Evolutionary conservation across 2,888 invertebrate genomes (phyloP).

Genomic region (Perdita meconis): DNA sequence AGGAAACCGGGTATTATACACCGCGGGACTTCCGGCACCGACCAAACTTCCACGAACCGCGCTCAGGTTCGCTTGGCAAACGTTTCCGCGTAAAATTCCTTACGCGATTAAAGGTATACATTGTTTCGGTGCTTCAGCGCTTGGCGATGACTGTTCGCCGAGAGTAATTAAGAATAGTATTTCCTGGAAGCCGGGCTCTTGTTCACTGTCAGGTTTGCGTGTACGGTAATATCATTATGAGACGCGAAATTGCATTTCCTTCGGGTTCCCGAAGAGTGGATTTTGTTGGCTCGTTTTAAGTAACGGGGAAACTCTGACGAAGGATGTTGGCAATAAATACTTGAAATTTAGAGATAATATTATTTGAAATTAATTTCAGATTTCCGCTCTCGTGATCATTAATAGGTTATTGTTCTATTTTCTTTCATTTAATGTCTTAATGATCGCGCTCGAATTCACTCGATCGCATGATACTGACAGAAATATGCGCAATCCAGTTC

Average conservation of each 20-base stretch:
- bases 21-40: constrained; percentile 22
- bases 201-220: constrained; percentile 15
- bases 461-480: no score
- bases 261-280: neutral
- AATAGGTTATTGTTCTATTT: no score
- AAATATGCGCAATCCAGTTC: no score
- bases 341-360: neutral
- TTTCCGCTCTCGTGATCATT: no score
- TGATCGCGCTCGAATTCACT: no score
- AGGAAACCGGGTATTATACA: constrained; percentile 36
- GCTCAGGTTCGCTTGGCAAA: constrained; percentile 27
- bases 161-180: constrained; percentile 50
- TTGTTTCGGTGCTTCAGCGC: constrained; percentile 30
- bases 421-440: no score
- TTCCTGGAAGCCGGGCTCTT: neutral
- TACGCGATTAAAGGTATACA: constrained; percentile 46
- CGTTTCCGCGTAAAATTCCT: constrained; percentile 45
- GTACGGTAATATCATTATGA: neutral
- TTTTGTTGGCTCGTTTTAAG: neutral
- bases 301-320: neutral
- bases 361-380: no score
- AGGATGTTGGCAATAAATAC: neutral
- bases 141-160: constrained; percentile 26
- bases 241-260: constrained; percentile 10
- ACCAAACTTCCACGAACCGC: constrained; percentile 35